Percentiles rank a stretch among this genome's conserved stretches.
phyloP scores from a whole-genome alignment of 2,888 invertebrate species.

The Abrostola tripartita region DNA sequence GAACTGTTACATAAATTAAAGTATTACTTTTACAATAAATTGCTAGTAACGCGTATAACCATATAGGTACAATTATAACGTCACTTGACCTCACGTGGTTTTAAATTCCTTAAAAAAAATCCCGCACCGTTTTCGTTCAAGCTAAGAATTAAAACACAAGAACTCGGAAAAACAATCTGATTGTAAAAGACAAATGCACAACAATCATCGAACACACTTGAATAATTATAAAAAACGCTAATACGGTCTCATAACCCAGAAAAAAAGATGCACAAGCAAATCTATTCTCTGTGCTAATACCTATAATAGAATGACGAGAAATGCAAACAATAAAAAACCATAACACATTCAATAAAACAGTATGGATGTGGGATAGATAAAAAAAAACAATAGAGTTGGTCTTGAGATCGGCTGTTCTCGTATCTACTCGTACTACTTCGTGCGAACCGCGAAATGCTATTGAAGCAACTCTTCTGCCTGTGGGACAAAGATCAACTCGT shows the following conservation, averaged over 20 bases:
- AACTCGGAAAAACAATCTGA: no score
- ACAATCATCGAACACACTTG: not conserved
- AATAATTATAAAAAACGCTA: not conserved
- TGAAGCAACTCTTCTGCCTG: not conserved
- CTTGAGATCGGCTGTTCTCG: not conserved
- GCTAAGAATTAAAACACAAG: no score
- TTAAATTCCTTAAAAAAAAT: no score
- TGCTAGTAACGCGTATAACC: no score
- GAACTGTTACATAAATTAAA: no score
- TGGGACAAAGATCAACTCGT: no score
- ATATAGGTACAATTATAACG: no score
- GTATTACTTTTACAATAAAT: no score
- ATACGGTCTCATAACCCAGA: not conserved
- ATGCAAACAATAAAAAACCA: not conserved
- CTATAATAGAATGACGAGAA: not conserved
- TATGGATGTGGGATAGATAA: not conserved
- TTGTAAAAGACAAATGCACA: no score
- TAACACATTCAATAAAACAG: slow-evolving; percentile 5
- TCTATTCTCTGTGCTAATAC: not conserved
- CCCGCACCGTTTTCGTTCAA: no score
- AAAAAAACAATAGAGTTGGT: not conserved
- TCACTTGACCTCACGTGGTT: no score
- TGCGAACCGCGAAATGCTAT: slow-evolving; percentile 1
- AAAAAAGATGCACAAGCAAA: not conserved
- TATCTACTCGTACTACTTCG: not conserved